Conservation (phyloP, 2,888 invertebrate species). For the Podabrus alpinus region DNA sequence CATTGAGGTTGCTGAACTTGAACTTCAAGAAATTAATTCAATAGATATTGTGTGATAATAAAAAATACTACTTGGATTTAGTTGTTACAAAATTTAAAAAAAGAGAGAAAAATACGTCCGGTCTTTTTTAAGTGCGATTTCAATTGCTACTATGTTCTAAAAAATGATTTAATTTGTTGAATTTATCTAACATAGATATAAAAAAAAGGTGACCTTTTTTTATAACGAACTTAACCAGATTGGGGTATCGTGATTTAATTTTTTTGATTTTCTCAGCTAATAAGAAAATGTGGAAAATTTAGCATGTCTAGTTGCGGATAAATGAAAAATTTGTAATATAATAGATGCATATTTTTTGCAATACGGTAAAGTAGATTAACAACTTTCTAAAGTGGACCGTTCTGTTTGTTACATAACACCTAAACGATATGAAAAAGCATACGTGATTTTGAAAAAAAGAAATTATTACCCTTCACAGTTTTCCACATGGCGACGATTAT, state of each 20-base stretch:
- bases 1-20: conserved; percentile 22
- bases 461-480: conserved; percentile 43
- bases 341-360: conserved; percentile 41
- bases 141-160: background rate
- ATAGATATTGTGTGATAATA: background rate
- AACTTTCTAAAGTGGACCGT: conserved; percentile 48
- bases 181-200: background rate
- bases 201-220: background rate
- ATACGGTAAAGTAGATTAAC: conserved; percentile 45
- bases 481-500: conserved; percentile 42
- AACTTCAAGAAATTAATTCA: conserved; percentile 9
- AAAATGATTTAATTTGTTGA: background rate
- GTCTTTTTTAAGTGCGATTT: background rate
- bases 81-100: background rate
- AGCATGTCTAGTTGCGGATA: background rate
- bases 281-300: background rate
- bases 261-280: background rate
- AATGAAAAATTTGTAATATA: conserved; percentile 12
- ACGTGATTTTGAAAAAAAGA: conserved; percentile 25
- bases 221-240: background rate
- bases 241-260: background rate
- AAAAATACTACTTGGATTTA: background rate
- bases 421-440: conserved; percentile 26
- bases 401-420: conserved; percentile 36
- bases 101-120: background rate